Conservation (phyloP, 2,888 invertebrate species). For the Euphydryas editha region DNA sequence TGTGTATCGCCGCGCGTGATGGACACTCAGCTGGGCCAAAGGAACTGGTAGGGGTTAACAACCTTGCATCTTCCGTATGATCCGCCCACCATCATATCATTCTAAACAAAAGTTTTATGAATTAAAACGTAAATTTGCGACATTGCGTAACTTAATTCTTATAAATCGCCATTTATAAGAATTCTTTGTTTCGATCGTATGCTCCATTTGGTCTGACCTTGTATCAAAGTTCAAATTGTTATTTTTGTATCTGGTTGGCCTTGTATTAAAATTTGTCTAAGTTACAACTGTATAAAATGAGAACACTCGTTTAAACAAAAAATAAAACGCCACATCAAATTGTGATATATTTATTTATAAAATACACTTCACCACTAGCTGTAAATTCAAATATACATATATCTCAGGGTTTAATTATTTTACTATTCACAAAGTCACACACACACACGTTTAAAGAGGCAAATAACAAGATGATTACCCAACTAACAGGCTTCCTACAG, state of each 20-base stretch:
- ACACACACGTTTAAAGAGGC: constrained; percentile 30
- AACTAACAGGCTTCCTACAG: constrained; percentile 53
- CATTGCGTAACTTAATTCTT: constrained; percentile 69
- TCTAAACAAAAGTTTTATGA: constrained; percentile 52
- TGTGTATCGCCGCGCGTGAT: constrained; percentile 72
- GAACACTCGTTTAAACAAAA: not conserved
- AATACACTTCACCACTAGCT: not conserved
- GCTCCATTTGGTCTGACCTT: constrained; percentile 36
- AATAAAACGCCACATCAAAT: constrained; percentile 13
- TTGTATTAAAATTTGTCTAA: constrained; percentile 24
- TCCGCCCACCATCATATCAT: constrained; percentile 62
- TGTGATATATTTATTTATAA: constrained; percentile 15
- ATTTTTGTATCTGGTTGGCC: constrained; percentile 29
- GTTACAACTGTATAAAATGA: not conserved
- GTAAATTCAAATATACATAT: constrained; percentile 4
- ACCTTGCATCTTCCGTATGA: constrained; percentile 67
- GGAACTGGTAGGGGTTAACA: constrained; percentile 81
- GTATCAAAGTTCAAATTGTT: constrained; percentile 38
- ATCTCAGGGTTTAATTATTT: constrained; percentile 21
- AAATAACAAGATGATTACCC: constrained; percentile 41
- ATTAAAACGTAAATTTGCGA: constrained; percentile 47
- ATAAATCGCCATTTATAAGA: constrained; percentile 58
- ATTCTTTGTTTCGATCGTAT: constrained; percentile 58
- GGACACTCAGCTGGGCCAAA: constrained; percentile 67
- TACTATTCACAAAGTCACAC: constrained; percentile 24